Evolutionary conservation across 2,113 vertebrate species (phyloP).

Genomic region (Pseudopipra pipra): DNA sequence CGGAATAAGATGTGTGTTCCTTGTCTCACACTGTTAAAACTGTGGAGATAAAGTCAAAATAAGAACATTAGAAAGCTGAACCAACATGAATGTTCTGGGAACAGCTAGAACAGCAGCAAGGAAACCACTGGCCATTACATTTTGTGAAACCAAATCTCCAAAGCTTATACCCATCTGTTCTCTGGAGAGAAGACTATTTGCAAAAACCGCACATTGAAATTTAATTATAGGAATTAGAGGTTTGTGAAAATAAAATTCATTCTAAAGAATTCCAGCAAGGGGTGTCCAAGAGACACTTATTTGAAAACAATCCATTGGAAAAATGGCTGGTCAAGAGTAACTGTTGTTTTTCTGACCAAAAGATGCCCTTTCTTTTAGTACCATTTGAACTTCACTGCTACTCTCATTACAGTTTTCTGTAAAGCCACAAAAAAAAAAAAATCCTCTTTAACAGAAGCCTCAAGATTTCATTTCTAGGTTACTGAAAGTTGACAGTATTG

Average conservation of each 20-base stretch:
- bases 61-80: conserved; percentile 34
- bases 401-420: background rate
- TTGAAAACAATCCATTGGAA: background rate
- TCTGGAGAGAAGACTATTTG: conserved; percentile 7
- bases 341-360: conserved; percentile 30
- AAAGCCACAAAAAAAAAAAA: background rate
- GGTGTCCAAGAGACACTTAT: background rate
- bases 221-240: conserved; percentile 41
- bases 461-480: background rate
- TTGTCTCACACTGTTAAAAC: conserved; percentile 93
- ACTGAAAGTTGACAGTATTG: background rate
- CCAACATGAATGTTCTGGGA: background rate
- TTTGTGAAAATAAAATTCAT: conserved; percentile 22
- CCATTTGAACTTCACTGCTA: conserved; percentile 9
- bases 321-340: background rate
- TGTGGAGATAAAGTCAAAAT: conserved; percentile 70
- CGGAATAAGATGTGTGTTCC: conserved; percentile 95
- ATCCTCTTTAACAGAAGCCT: background rate
- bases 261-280: conserved; percentile 8
- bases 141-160: conserved; percentile 10
- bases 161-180: conserved; percentile 13
- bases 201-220: background rate
- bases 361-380: conserved; percentile 1
- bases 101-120: background rate
- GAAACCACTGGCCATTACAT: background rate